These are phyloP conservation scores for Sialis lutaria DNA, from an alignment of 2,888 invertebrate species.

Conservation along the genomic window DNA sequence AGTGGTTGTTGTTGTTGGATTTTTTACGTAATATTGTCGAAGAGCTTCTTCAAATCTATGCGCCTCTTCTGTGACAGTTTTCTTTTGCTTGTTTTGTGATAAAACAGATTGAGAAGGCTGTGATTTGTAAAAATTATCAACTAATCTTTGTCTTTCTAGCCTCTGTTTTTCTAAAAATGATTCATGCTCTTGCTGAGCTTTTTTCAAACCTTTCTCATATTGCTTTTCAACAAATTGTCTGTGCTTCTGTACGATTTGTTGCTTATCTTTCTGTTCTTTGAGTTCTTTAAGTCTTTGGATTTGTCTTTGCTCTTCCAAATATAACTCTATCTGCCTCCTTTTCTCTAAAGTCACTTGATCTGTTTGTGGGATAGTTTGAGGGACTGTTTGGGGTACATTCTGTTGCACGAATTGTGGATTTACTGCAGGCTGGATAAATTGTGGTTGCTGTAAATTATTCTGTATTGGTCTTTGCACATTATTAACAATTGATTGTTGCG, in stretches of 20 bases:
- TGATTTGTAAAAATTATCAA: constrained; percentile 16
- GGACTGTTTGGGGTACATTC: constrained; percentile 13
- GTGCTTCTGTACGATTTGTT: constrained; percentile 54
- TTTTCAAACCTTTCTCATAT: constrained; percentile 60
- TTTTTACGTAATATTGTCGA: constrained; percentile 45
- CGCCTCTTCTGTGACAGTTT: constrained; percentile 43
- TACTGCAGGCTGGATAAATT: constrained; percentile 9
- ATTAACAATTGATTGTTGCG: neutral
- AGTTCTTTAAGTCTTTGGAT: constrained; percentile 48
- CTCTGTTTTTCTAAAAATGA: constrained; percentile 54
- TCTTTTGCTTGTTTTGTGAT: constrained; percentile 21
- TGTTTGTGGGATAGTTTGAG: constrained; percentile 10
- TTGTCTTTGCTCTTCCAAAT: constrained; percentile 40
- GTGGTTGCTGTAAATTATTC: constrained; percentile 7
- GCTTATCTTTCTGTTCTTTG: constrained; percentile 52
- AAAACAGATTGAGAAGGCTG: constrained; percentile 17
- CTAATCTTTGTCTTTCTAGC: constrained; percentile 36
- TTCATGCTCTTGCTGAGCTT: constrained; percentile 53
- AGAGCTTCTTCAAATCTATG: constrained; percentile 46
- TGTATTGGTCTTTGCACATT: neutral
- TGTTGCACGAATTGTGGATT: constrained; percentile 10
- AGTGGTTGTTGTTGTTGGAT: constrained; percentile 49
- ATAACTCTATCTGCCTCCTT: constrained; percentile 27
- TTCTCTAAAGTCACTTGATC: constrained; percentile 13
- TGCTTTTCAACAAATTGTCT: constrained; percentile 64